A percentile compares a stretch with the other conserved stretches of the same genome.
Conservation (phyloP, 2,888 invertebrate species). For the Zygaena filipendulae region DNA sequence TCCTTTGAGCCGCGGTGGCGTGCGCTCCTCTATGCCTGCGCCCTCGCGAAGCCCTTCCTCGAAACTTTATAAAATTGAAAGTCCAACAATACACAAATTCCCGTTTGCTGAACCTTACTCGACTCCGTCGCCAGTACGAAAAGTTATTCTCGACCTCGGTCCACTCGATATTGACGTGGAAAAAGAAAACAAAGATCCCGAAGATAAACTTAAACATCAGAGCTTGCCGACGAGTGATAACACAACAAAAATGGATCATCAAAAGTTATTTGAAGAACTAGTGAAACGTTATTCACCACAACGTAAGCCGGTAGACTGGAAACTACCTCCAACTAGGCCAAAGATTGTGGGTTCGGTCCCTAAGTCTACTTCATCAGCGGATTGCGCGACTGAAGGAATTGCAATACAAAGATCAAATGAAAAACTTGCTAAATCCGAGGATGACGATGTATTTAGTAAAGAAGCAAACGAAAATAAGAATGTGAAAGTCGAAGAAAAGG, state of each 20-base stretch:
- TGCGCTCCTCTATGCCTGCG: constrained; percentile 48
- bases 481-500: constrained; percentile 15
- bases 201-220: constrained; percentile 27
- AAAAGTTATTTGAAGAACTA: constrained; percentile 54
- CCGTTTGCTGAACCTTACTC: constrained; percentile 60
- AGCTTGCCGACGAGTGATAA: constrained; percentile 36
- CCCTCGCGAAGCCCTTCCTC: constrained; percentile 35
- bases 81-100: constrained; percentile 58
- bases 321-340: constrained; percentile 53
- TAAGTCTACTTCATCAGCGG: constrained; percentile 41
- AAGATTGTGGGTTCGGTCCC: constrained; percentile 53
- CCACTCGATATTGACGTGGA: constrained; percentile 26
- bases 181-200: constrained; percentile 46
- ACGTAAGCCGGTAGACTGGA: constrained; percentile 55
- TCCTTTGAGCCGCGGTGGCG: constrained; percentile 42
- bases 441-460: constrained; percentile 47
- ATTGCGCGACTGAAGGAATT: background rate
- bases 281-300: constrained; percentile 59
- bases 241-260: constrained; percentile 43
- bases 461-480: constrained; percentile 23
- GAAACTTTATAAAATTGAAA: constrained; percentile 52
- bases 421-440: constrained; percentile 26
- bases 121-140: constrained; percentile 52
- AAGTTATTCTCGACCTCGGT: constrained; percentile 41
- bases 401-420: constrained; percentile 17